phyloP scores from a whole-genome alignment of 2,113 vertebrate genomes.

The Thalassarche chlororhynchos region DNA sequence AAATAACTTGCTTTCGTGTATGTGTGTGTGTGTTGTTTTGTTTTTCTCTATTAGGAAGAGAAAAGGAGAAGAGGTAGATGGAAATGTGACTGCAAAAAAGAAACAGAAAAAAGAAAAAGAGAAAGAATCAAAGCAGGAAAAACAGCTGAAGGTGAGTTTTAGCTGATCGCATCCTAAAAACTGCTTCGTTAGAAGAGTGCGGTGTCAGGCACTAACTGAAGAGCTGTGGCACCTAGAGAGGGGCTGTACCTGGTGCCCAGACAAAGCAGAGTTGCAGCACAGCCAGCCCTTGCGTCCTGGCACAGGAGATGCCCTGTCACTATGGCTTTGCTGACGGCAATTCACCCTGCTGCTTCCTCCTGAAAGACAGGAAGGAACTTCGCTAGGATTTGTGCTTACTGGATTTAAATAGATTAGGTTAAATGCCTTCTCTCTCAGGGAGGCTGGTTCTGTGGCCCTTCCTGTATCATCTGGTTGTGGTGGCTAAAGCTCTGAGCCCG shows the following conservation, averaged over 20 bases:
- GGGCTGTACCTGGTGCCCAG: not conserved
- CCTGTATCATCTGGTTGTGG: not conserved
- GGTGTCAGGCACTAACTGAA: not conserved
- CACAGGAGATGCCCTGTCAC: not conserved
- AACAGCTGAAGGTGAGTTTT: constrained; percentile 80
- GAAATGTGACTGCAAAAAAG: constrained; percentile 84
- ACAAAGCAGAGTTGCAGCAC: not conserved
- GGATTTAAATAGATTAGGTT: constrained; percentile 2
- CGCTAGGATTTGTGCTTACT: not conserved
- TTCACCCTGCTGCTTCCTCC: not conserved
- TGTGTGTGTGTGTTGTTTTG: not conserved
- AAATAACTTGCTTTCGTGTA: not conserved
- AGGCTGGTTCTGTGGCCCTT: not conserved
- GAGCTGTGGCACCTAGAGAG: not conserved
- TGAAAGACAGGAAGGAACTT: not conserved
- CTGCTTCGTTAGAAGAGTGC: not conserved
- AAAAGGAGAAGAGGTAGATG: constrained; percentile 86
- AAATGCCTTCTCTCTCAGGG: not conserved
- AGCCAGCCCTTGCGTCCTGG: rapidly evolving
- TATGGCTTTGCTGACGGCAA: not conserved
- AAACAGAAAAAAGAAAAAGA: constrained; percentile 88
- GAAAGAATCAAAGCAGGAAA: constrained; percentile 84
- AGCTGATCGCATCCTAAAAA: not conserved
- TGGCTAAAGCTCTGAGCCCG: not conserved
- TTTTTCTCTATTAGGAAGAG: constrained; percentile 83